phyloP scores from a whole-genome alignment of 64 coral and sea anemone species.

The Hydrozoanthus tunicans region DNA sequence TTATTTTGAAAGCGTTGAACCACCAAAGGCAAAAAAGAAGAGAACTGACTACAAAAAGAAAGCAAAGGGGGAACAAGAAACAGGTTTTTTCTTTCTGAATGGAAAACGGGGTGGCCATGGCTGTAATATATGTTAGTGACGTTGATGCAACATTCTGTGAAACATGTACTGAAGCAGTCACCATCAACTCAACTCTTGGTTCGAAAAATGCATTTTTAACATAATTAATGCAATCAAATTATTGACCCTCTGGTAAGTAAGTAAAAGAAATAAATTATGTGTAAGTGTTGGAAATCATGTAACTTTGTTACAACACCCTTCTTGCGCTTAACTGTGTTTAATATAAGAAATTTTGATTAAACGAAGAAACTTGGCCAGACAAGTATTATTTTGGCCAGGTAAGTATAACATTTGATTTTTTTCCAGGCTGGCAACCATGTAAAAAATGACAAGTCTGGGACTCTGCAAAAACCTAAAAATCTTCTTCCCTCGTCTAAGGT shows the following conservation, averaged over 20 bases:
- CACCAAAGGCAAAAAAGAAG: slow-evolving; percentile 28
- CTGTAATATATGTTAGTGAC: slow-evolving; percentile 17
- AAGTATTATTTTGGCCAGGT: too few species aligned
- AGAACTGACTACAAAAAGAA: slow-evolving; percentile 36
- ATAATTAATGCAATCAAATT: not conserved
- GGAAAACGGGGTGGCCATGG: slow-evolving; percentile 32
- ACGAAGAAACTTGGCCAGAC: too few species aligned
- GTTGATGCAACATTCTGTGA: slow-evolving; percentile 15
- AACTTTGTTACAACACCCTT: not conserved
- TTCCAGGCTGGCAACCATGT: too few species aligned
- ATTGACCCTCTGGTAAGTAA: not conserved
- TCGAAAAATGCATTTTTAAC: slow-evolving; percentile 29
- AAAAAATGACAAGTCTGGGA: too few species aligned
- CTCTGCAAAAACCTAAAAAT: too few species aligned
- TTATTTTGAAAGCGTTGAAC: slow-evolving; percentile 5
- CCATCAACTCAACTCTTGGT: slow-evolving; percentile 35
- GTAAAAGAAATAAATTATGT: slow-evolving; percentile 5
- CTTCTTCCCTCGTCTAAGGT: too few species aligned
- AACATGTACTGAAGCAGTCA: slow-evolving; percentile 36
- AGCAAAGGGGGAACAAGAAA: slow-evolving; percentile 27
- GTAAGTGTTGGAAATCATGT: not conserved
- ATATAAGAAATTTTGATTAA: not conserved
- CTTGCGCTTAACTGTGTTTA: not conserved
- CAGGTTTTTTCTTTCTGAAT: slow-evolving; percentile 40
- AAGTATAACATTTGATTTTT: too few species aligned